Percentiles rank a stretch among this genome's conserved stretches.
Evolutionary conservation across 2,113 vertebrate species (phyloP).

Genomic region (Lampris incognitus): DNA sequence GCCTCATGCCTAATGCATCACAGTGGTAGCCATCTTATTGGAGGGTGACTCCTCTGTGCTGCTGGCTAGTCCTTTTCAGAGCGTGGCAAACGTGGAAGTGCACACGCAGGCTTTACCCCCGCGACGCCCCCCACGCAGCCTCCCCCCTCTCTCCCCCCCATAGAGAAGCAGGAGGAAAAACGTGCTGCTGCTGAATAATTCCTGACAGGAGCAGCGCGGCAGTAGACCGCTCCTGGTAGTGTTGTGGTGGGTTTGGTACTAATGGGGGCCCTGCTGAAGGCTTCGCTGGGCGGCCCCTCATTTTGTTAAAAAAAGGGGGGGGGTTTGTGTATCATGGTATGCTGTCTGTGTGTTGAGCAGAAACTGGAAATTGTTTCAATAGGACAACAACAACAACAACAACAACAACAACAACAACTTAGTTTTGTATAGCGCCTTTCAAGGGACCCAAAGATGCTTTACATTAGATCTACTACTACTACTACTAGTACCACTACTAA

Average conservation of each 20-base stretch:
- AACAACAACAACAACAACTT: too few relatives aligned
- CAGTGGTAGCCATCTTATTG: constrained; percentile 27
- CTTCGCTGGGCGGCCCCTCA: constrained; percentile 10
- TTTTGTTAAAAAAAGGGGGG: too few relatives aligned
- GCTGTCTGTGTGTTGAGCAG: too few relatives aligned
- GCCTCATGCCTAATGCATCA: constrained; percentile 59
- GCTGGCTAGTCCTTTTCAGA: constrained; percentile 24
- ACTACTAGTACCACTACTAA: too few relatives aligned
- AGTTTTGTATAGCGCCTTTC: too few relatives aligned
- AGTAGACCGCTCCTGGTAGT: constrained; percentile 14
- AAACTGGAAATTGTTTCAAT: too few relatives aligned
- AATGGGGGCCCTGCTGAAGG: constrained; percentile 10
- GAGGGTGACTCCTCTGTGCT: constrained; percentile 38
- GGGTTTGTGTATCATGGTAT: too few relatives aligned
- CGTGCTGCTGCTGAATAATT: constrained; percentile 29
- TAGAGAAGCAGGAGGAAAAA: constrained; percentile 28
- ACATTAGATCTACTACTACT: too few relatives aligned
- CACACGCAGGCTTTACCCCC: constrained; percentile 20
- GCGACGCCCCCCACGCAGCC: constrained; percentile 16
- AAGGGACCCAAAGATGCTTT: too few relatives aligned
- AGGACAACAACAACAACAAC: too few relatives aligned
- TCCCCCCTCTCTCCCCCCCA: too few relatives aligned
- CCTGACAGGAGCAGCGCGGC: constrained; percentile 14
- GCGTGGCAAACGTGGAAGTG: constrained; percentile 33
- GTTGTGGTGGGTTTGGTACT: not conserved